Percentiles rank a stretch among this genome's conserved stretches.
phyloP scores from a whole-genome alignment of 2,888 invertebrate species.

The Strigamia transsilvanica region DNA sequence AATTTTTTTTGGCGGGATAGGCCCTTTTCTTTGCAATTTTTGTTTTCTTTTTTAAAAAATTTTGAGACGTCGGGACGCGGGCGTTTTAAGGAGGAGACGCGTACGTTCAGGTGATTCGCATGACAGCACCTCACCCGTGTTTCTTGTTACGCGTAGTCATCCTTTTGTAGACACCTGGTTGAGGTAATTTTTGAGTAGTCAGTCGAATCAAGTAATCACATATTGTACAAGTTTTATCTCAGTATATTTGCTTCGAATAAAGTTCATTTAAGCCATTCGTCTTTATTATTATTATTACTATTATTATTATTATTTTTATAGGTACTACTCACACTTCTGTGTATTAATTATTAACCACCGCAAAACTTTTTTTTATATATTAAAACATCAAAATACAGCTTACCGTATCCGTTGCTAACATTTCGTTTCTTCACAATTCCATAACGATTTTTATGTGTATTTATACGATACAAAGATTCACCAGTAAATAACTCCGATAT shows the following conservation, averaged over 20 bases:
- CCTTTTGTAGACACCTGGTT: slow-evolving; percentile 51
- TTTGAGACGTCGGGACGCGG: slow-evolving; percentile 37
- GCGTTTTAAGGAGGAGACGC: slow-evolving; percentile 46
- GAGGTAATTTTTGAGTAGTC: slow-evolving; percentile 52
- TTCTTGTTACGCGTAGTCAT: slow-evolving; percentile 52
- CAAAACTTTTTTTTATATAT: background rate
- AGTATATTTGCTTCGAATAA: slow-evolving; percentile 53
- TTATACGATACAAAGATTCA: no score
- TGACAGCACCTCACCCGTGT: slow-evolving; percentile 50
- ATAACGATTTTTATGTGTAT: no score
- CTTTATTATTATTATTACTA: slow-evolving; percentile 58
- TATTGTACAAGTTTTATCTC: slow-evolving; percentile 52
- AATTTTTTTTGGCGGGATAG: background rate
- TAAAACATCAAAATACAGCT: background rate
- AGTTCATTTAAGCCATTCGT: slow-evolving; percentile 51
- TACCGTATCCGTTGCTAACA: background rate
- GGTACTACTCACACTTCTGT: background rate
- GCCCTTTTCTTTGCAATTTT: slow-evolving; percentile 17
- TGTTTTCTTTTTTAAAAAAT: background rate
- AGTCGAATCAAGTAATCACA: slow-evolving; percentile 51
- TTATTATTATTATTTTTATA: slow-evolving; percentile 48
- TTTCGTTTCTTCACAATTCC: no score
- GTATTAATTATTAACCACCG: background rate
- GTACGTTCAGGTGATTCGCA: slow-evolving; percentile 45
- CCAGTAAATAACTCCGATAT: no score